Evolutionary conservation across 2,113 vertebrate genomes (phyloP), one percentile per base, ranked within the genome.

Genomic region (Cricetomys ansorgei): DNA sequence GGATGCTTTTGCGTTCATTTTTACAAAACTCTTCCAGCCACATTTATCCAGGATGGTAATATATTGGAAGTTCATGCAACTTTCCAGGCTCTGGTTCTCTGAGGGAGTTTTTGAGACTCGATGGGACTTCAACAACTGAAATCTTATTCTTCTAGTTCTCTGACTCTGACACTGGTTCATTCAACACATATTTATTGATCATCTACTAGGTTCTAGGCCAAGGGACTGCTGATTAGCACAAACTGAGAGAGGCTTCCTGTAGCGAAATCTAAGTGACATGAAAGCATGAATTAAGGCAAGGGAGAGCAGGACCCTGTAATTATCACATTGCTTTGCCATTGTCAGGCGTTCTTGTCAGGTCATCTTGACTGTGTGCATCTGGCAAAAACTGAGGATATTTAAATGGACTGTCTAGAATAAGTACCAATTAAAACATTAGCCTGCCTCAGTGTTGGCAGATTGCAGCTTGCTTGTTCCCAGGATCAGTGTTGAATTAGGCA

Each of bases 351-450:
- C 62, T 86, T 48, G 13, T 95, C 81, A 69, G 73, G 86, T 94
- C 89, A 92, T 62, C 80, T 62, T 87, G 59, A 45, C n/a, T 45
- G 53, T n/a, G 53, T 77, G 65, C 86, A 88, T 92, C 86, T 84
- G 89, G 94, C 48, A 88, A 79, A 85, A 73, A 25, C 76, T 31
- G 40, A 43, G 37, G 45, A 75, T 86, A 69, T 96, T 48, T 67
- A 85, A 85, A 96, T 85, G 69, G 85, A 80, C 59, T 27, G 70
- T 72, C 55, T 91, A 67, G 57, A 92, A 84, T 73, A 73, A 96
- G 76, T 27, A 62, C 76, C 92, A 94, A 69, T 95, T 95, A 88
- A 93, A 92, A 57, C 81, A 62, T 93, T 53, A 95, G 90, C 29
- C 31, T 50, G 45, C 67, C 31, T 80, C 27, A 34, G 70, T 2